Base-by-base conservation (phyloP, 2,888 invertebrate genomes). In the Choreutis nemorana region DNA sequence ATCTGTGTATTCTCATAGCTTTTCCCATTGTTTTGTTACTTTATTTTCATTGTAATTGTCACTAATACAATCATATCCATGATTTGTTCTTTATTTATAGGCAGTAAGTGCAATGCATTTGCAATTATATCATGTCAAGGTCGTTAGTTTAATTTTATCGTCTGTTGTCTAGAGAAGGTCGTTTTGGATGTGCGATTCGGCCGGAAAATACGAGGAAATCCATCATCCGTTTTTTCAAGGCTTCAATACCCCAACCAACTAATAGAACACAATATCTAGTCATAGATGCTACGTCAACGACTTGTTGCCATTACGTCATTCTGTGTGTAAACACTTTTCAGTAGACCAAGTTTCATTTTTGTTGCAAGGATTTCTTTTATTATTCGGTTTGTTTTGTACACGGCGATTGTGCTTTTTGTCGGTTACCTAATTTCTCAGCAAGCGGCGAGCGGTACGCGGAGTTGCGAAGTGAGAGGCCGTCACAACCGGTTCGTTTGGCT, bases 391-490 rank as follows among this genome's bases (percentile, higher is more conserved):
- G 55, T 23, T 12, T 8, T 23, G 8, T 23, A 14, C 12, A 26
- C n/a, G 8, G 52, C 58, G 57, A 64, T 50, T 63, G 58, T 52
- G 57, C 56, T 59, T 63, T 67, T 72, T 65, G 68, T 66, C 65
- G 68, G 72, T 73, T 77, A 77, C 77, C 75, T 71, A 77, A 77
- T 75, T 77, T 67, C 63, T 62, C 64, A 68, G 72, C 64, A 52
- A 68, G 55, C 62, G 51, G 54, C 55, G 57, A 62, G 65, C 62
- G 64, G 68, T 62, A 60, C 56, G 65, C 63, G 58, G 59, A 61
- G 68, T 78, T 73, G 71, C 75, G 55, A 77, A 77, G 77, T 77
- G 75, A 77, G 77, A 78, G 78, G 77, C 73, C 70, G 66, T 54
- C 66, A 52, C 63, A 73, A 77, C 73, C 75, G 75, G 78, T 75